Evolutionary conservation across 2,797 vertebrate species (phyloP), one percentile per base, ranked within the genome.

Genomic region (Phoxinus dragarum): DNA sequence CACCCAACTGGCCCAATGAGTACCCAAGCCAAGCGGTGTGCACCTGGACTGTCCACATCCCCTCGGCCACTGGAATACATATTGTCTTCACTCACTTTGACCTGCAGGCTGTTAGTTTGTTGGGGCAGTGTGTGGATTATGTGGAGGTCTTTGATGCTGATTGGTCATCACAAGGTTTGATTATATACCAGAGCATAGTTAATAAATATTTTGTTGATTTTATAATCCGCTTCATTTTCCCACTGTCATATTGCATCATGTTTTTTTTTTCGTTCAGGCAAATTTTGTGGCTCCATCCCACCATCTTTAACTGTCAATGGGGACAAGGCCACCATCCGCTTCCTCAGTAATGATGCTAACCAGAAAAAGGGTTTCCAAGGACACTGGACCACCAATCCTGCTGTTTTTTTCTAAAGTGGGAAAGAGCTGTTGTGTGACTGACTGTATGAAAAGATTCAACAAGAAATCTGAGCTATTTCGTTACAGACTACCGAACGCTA

Each of bases 11-110:
- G 95, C 94, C 94, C 42, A 74, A 14, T 12, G 85, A 91, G 82
- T 96, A 96, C 86, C 82, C 88, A 1, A 74, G 85, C 23, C 94
- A 91, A 86, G 90, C 89, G 3, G 93, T 91, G 82, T 96, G 95
- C 91, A 96, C 94, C 2, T 96, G 96, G 95, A 92, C 67, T 54
- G 91, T 96, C 86, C 84, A 59, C 27, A 66, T 93, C n/a, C 89
- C 91, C 11, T 86, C 90, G 4, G 88, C 90, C 56, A 88, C 87
- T 86, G 90, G 1, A 27, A 85, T 96, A 80, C 85, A 93, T 31
- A 83, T 96, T 0, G 88, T 17, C 56, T 95, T 96, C 87, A 95
- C 93, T 88, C 91, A 95, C 88, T 96, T 96, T 90, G 90, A 92
- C 69, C 61, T 96, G 40, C 95, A 96, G 87, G 88, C 91, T 34